A percentile compares a stretch with the other conserved stretches of the same genome.
Evolutionary conservation across 2,113 vertebrate species (phyloP).

Genomic region (Choloepus hoffmanni): DNA sequence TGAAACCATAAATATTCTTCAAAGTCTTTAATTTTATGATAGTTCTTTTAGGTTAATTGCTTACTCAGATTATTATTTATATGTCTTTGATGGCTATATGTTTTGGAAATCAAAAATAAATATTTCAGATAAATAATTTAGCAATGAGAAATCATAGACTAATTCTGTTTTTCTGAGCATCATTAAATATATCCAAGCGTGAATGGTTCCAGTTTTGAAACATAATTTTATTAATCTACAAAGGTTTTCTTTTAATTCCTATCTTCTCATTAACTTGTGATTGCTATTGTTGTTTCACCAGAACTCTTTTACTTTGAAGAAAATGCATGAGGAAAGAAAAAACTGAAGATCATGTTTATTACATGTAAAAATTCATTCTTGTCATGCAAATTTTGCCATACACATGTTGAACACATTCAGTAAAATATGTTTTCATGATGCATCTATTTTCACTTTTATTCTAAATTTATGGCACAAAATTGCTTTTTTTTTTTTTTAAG

Average conservation of each 20-base stretch:
- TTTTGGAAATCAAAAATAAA: conserved; percentile 42
- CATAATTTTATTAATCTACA: conserved; percentile 5
- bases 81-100: conserved; percentile 27
- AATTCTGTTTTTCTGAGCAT: conserved; percentile 43
- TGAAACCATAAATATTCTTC: conserved; percentile 45
- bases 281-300: neutral
- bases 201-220: conserved; percentile 30
- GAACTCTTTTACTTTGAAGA: conserved; percentile 33
- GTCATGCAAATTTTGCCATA: neutral
- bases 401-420: neutral
- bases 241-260: conserved; percentile 32
- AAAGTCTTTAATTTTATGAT: conserved; percentile 43
- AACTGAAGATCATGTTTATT: neutral
- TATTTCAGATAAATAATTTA: conserved; percentile 29
- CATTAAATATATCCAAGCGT: neutral
- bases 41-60: neutral
- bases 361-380: conserved; percentile 33
- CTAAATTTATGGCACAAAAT: neutral
- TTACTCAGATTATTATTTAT: conserved; percentile 47
- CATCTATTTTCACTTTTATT: neutral
- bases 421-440: neutral
- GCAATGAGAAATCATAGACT: neutral
- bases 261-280: conserved; percentile 14
- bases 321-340: neutral
- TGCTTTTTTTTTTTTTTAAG: neutral